Conservation (phyloP, 2,888 invertebrate genomes). For the Eupeodes latifasciatus region DNA sequence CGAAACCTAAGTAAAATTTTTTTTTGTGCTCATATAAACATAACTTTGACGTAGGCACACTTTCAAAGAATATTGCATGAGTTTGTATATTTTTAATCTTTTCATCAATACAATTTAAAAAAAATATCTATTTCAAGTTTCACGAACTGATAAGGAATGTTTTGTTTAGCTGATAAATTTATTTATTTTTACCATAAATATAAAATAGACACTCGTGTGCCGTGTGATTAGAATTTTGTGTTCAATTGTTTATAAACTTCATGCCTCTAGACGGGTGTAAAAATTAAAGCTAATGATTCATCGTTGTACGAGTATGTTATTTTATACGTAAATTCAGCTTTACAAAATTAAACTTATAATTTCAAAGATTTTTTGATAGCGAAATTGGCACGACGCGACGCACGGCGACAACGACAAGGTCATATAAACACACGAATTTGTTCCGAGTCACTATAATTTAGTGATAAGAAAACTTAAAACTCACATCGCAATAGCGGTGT, state of each 20-base stretch:
- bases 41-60: no score
- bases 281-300: constrained; percentile 6
- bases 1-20: no score
- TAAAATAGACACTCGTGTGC: not conserved
- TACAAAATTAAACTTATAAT: no score
- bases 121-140: not conserved
- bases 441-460: constrained; percentile 1
- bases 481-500: not conserved
- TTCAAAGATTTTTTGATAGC: not conserved
- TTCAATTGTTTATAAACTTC: not conserved
- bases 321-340: no score
- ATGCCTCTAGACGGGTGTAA: not conserved
- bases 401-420: not conserved
- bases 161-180: not conserved
- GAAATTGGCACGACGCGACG: not conserved
- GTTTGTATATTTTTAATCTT: not conserved
- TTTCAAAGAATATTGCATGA: not conserved
- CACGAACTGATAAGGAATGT: not conserved
- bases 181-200: not conserved
- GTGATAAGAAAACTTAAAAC: not conserved
- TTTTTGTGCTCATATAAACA: no score
- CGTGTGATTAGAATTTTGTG: not conserved
- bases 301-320: not conserved
- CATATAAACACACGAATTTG: not conserved
- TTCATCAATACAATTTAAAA: not conserved